Evolutionary conservation across 2,113 vertebrate genomes (phyloP).

Genomic region (Hippocampus guttulatus): DNA sequence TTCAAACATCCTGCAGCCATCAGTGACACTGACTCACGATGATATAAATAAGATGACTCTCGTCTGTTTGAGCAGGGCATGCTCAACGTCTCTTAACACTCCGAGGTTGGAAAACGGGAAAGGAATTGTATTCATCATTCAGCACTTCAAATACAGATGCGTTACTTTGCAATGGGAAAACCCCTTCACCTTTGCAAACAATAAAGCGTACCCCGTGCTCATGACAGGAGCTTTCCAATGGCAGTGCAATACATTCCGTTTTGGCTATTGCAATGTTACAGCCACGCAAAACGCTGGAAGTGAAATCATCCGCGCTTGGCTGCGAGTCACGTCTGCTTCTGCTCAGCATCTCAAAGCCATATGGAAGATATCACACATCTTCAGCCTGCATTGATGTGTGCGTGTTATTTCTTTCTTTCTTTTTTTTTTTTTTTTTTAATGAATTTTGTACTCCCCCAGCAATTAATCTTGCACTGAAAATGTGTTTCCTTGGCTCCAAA

Average conservation of each 20-base stretch:
- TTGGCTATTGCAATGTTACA: slow-evolving; percentile 2
- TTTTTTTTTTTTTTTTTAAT: slow-evolving; percentile 10
- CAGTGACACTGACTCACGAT: not conserved
- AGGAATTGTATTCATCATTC: slow-evolving; percentile 4
- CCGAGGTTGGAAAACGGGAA: not conserved
- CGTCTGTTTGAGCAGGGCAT: not conserved
- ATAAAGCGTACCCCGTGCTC: slow-evolving; percentile 7
- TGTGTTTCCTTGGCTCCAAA: slow-evolving; percentile 29
- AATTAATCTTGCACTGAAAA: slow-evolving; percentile 7
- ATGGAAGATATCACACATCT: slow-evolving; percentile 47
- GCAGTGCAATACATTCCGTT: slow-evolving; percentile 13
- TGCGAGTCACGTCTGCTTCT: slow-evolving; percentile 37
- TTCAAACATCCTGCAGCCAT: not conserved
- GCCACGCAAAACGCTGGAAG: slow-evolving; percentile 17
- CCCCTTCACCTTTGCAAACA: slow-evolving; percentile 3
- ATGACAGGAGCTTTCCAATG: slow-evolving; percentile 21
- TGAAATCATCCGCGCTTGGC: slow-evolving; percentile 25
- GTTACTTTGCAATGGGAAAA: not conserved
- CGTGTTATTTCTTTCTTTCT: not conserved
- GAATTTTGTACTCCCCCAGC: slow-evolving; percentile 17
- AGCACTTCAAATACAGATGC: not conserved
- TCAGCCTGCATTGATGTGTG: slow-evolving; percentile 18
- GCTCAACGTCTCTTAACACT: not conserved
- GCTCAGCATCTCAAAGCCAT: slow-evolving; percentile 41
- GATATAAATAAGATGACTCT: not conserved